phyloP scores from a whole-genome alignment of 2,797 vertebrate genomes.

The Propithecus deckenii region DNA sequence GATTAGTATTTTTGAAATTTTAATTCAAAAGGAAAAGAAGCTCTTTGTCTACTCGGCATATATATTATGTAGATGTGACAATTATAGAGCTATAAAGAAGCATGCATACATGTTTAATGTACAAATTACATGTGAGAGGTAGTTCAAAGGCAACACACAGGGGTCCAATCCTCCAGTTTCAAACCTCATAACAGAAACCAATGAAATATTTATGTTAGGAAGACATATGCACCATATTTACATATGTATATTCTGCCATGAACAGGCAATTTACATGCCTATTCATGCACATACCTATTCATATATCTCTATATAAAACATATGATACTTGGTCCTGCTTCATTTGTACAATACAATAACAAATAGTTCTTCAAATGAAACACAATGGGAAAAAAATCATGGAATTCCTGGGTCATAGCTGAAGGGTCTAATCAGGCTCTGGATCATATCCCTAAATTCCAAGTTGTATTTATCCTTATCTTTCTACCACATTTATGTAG shows the following conservation, averaged over 20 bases:
- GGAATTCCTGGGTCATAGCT: constrained; percentile 11
- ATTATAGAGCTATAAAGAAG: constrained; percentile 76
- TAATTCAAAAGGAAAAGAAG: constrained; percentile 72
- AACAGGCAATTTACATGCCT: neutral
- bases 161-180: constrained; percentile 63
- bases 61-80: constrained; percentile 57
- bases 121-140: constrained; percentile 63
- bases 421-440: neutral
- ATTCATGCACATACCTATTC: neutral
- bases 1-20: constrained; percentile 76
- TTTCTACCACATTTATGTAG: neutral
- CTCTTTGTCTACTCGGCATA: constrained; percentile 72
- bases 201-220: constrained; percentile 55
- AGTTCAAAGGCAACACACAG: constrained; percentile 70
- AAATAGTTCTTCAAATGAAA: constrained; percentile 40
- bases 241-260: neutral
- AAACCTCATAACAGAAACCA: constrained; percentile 37
- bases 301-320: neutral
- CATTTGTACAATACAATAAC: neutral
- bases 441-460: constrained; percentile 14
- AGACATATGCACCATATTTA: constrained; percentile 6
- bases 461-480: constrained; percentile 1
- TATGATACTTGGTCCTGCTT: neutral
- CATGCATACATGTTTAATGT: constrained; percentile 68
- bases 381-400: neutral